Evolutionary conservation across 2,888 invertebrate genomes (phyloP), one percentile per base, ranked within the genome.

Genomic region (Macrophya alboannulata): DNA sequence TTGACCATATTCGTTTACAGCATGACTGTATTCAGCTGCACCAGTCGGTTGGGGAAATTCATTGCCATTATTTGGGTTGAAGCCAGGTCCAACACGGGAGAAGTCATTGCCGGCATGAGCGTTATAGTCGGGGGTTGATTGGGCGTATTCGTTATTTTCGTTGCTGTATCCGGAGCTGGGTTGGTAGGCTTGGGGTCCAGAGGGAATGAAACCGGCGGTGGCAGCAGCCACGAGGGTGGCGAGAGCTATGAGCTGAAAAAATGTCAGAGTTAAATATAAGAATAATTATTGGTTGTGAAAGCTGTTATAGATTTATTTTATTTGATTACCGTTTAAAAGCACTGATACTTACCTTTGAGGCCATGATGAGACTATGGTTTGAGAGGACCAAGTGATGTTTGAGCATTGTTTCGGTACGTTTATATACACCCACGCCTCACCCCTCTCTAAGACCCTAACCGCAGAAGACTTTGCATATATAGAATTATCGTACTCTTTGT

Each of bases 111-210:
- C 86, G 0, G 87, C 85, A 17, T 89, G 87, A 76, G 95, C 95
- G 90, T 31, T 31, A 31, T 96, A 96, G 91, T 96, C 96, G 43
- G 96, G 96, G 86, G 96, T 96, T 91, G 96, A 96, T 91, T 96
- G 96, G 6, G 95, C 95, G 91, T 96, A 96, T 4, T 72, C 72
- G 31, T 59, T 37, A 25, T 65, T 59, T 1, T 95, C 95, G 89
- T 95, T 37, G 93, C 94, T 37, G 91, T 92, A 10, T 92, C 94
- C 76, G 94, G 83, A 51, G 4, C 17, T 48, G 10, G 45, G 12
- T 31, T 83, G 83, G 68, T 48, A 83, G 12, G 31, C 83, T 15
- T 45, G 83, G 17, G 83, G 71, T 25, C 68, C 83, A 5, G 83
- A 83, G 12, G 83, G 68, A 21, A 83, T 31, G 17, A 83, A 31